phyloP scores from a whole-genome alignment of 2,113 vertebrate genomes.

The Hystrix cristata region DNA sequence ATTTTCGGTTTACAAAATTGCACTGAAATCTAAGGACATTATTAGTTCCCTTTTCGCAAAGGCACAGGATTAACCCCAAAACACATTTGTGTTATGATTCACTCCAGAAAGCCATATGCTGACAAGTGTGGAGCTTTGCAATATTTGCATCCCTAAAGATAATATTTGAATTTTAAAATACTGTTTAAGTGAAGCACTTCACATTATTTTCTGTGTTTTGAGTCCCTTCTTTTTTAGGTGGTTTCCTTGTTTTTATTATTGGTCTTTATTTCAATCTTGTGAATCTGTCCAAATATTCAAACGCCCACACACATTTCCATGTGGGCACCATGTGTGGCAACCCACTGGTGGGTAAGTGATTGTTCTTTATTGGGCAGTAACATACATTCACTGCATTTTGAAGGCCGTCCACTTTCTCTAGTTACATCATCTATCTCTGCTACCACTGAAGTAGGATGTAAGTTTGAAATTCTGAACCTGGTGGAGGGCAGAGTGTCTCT shows the following conservation, averaged over 20 bases:
- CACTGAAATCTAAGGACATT: neutral
- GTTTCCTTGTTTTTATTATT: constrained; percentile 33
- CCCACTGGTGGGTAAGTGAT: neutral
- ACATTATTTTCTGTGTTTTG: neutral
- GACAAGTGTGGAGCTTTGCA: neutral
- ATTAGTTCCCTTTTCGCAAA: neutral
- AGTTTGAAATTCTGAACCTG: constrained; percentile 15
- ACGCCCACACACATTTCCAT: neutral
- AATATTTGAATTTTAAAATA: constrained; percentile 55
- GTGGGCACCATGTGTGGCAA: neutral
- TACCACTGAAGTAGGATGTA: neutral
- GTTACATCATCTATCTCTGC: neutral
- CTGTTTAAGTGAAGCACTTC: neutral
- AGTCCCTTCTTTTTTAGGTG: constrained; percentile 9
- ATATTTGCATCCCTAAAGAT: constrained; percentile 1
- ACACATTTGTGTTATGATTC: neutral
- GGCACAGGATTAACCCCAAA: neutral
- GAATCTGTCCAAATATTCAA: constrained; percentile 25
- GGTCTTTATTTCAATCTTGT: neutral
- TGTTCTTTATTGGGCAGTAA: neutral
- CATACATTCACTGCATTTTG: neutral
- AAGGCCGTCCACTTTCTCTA: neutral
- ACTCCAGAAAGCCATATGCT: neutral
- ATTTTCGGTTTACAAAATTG: constrained; percentile 30
- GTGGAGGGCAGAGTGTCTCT: neutral